Conservation (phyloP, 92 coral and sea anemone genomes). For the Pocillopora meandrina region DNA sequence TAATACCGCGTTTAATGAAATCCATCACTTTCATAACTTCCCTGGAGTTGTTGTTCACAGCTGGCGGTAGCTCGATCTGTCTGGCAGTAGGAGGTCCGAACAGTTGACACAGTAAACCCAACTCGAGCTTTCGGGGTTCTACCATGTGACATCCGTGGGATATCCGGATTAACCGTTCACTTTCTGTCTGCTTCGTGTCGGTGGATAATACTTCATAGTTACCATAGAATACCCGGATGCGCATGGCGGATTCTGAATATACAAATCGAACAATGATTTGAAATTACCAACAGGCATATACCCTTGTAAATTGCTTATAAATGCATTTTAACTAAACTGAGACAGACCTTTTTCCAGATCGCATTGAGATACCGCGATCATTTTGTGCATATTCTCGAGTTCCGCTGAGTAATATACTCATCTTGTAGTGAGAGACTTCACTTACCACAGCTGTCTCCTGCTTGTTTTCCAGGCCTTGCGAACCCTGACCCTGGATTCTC, state of each 20-base stretch:
- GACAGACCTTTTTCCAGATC: too few species aligned
- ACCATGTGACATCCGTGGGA: slow-evolving; percentile 51
- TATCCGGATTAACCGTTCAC: slow-evolving; percentile 60
- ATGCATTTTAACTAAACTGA: too few species aligned
- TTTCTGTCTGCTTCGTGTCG: slow-evolving; percentile 43
- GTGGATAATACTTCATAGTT: slow-evolving; percentile 44
- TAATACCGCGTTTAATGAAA: slow-evolving; percentile 68
- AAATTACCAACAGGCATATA: neutral
- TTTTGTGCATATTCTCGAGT: too few species aligned
- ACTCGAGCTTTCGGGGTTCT: slow-evolving; percentile 3
- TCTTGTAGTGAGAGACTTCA: neutral
- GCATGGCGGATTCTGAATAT: slow-evolving; percentile 32
- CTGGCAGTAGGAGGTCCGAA: slow-evolving; percentile 69
- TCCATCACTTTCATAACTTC: slow-evolving; percentile 61
- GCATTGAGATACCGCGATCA: too few species aligned
- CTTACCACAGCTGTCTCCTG: slow-evolving; percentile 26
- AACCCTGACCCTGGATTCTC: neutral
- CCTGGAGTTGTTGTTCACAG: slow-evolving; percentile 18
- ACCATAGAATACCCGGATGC: slow-evolving; percentile 61
- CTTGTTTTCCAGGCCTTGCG: neutral
- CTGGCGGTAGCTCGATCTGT: slow-evolving; percentile 61
- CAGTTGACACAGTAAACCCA: slow-evolving; percentile 41
- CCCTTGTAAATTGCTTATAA: too few species aligned
- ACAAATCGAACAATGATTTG: neutral
- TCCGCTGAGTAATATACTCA: too few species aligned